Evolutionary conservation across 2,113 vertebrate genomes (phyloP).

Genomic region (Odocoileus virginianus): DNA sequence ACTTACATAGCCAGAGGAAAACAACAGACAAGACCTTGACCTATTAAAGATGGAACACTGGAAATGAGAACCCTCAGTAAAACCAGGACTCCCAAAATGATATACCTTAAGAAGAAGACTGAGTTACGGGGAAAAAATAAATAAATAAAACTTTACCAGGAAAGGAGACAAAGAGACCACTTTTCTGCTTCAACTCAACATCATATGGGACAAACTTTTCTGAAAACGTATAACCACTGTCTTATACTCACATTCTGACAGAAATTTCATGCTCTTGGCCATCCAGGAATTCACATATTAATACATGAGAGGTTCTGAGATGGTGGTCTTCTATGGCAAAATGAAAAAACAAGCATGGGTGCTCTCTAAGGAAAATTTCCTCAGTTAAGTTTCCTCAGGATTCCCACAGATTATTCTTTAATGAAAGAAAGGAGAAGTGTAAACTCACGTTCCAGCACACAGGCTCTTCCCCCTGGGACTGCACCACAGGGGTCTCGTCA

Average conservation of each 20-base stretch:
- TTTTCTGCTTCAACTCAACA: not conserved
- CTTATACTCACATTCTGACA: not conserved
- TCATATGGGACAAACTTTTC: not conserved
- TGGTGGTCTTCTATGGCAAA: not conserved
- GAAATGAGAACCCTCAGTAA: not conserved
- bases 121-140: not conserved
- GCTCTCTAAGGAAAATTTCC: not conserved
- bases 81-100: not conserved
- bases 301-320: not conserved
- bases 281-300: not conserved
- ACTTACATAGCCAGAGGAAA: not conserved
- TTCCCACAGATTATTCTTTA: not conserved
- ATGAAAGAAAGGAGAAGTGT: not conserved
- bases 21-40: not conserved
- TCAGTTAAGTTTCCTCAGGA: not conserved
- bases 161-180: not conserved
- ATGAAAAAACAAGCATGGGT: not conserved
- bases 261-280: not conserved
- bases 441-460: too few relatives aligned
- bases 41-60: not conserved
- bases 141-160: not conserved
- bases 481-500: too few relatives aligned
- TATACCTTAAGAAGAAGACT: not conserved
- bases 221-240: not conserved
- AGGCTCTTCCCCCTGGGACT: rapidly evolving